These are phyloP conservation scores for Geophilus truncorum DNA, from an alignment of 2,888 invertebrate species.

Conservation along the genomic window DNA sequence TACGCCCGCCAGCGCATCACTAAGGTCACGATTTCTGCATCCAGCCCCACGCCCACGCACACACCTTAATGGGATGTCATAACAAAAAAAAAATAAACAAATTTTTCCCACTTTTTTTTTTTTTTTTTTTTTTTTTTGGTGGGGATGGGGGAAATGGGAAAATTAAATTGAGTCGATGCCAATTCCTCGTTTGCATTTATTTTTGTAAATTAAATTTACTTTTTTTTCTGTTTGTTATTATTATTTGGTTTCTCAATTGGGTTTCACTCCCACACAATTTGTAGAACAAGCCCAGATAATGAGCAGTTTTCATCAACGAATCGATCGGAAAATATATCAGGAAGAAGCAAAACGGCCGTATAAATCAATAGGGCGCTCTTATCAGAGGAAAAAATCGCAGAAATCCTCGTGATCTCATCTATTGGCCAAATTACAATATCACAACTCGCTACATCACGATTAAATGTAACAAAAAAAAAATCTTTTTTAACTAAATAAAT, in stretches of 20 bases:
- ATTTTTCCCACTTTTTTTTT: not conserved
- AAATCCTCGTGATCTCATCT: not conserved
- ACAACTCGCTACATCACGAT: not conserved
- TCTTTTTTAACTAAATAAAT: too few relatives aligned
- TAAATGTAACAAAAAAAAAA: not conserved
- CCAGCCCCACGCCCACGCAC: not conserved
- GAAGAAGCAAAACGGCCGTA: constrained; percentile 10
- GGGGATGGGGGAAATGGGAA: too few relatives aligned
- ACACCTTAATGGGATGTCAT: not conserved
- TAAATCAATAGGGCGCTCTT: not conserved
- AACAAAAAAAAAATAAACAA: not conserved
- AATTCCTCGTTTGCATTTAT: not conserved
- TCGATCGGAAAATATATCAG: constrained; percentile 7
- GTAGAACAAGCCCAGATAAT: not conserved
- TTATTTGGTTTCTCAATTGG: not conserved
- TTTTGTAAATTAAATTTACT: not conserved
- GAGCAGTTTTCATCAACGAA: constrained; percentile 14
- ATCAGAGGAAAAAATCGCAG: not conserved
- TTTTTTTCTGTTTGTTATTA: not conserved
- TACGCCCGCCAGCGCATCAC: constrained; percentile 12
- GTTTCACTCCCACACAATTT: not conserved
- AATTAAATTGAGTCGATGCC: not conserved
- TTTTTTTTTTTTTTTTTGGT: not conserved
- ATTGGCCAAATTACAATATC: not conserved
- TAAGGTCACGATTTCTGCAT: constrained; percentile 20